phyloP scores from a whole-genome alignment of 2,797 vertebrate genomes.

The Pterois miles region DNA sequence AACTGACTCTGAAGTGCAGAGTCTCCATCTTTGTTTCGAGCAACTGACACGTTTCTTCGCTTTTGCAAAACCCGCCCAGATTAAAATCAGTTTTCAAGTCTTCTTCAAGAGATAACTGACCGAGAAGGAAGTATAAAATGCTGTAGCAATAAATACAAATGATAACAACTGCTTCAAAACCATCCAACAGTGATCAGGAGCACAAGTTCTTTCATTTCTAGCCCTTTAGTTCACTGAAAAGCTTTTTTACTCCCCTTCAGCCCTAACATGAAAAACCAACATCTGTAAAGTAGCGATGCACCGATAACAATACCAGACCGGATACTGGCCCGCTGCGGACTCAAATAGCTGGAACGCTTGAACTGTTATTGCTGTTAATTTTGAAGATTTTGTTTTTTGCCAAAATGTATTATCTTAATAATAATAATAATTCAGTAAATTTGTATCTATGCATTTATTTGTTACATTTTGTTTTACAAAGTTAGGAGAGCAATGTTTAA shows the following conservation, averaged over 20 bases:
- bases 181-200: background rate
- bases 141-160: background rate
- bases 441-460: no score
- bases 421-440: no score
- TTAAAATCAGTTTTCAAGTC: background rate
- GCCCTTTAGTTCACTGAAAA: background rate
- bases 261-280: background rate
- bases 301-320: no score
- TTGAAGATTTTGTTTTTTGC: no score
- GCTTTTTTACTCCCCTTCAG: no score
- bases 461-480: no score
- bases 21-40: background rate
- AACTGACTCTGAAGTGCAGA: no score
- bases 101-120: background rate
- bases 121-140: background rate
- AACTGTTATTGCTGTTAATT: no score
- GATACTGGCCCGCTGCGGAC: no score
- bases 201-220: background rate
- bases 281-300: background rate
- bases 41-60: background rate
- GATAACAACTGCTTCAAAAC: background rate
- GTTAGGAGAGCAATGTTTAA: fast-evolving
- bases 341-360: no score
- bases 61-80: background rate
- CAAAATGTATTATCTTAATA: no score